Base-by-base conservation (phyloP, 2,888 invertebrate species). In the Hirtodrosophila confusa region DNA sequence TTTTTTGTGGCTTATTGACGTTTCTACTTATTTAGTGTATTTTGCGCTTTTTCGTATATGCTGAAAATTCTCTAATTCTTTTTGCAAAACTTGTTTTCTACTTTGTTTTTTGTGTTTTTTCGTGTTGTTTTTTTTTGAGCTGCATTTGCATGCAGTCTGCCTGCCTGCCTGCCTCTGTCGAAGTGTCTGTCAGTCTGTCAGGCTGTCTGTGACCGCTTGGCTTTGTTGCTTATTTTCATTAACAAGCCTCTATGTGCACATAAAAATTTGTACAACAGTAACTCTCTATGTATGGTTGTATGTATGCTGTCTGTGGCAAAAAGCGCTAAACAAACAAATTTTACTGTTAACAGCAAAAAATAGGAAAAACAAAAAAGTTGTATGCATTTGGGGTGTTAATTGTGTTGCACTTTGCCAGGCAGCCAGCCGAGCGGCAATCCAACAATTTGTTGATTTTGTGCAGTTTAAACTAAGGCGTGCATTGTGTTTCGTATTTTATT, bases 151-250 rank as follows among this genome's bases (percentile, higher is more conserved):
- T 85, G 70, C 68, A 66, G 72, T 64, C 62, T n/a, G 29, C 43
- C 73, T 55, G 63, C 58, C 58, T 60, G 78, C 39, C 49, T 55
- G 65, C 60, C 60, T 33, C 45, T 24, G 44, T 36, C 62, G 50
- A 36, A 44, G 50, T 7, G 64, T 47, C 44, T n/a, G 27, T 43
- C 44, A 4, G 53, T 50, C 40, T n/a, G 36, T 71, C 54, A 23
- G 10, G 35, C 44, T 45, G 82, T 57, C 69, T 78, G 70, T 69
- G 69, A 78, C 74, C 71, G 78, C 56, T 75, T 86, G 75, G 73
- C 78, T 86, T 83, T 86, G 88, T 88, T 87, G 82, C 82, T 75
- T 69, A 75, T 85, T 88, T 87, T 86, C 85, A 87, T 88, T 88
- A 87, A 87, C 86, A 85, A 80, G 77, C 80, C 77, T 78, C 64